phyloP scores from a whole-genome alignment of 1,140 invertebrate species.

The Habropoda laboriosa region DNA sequence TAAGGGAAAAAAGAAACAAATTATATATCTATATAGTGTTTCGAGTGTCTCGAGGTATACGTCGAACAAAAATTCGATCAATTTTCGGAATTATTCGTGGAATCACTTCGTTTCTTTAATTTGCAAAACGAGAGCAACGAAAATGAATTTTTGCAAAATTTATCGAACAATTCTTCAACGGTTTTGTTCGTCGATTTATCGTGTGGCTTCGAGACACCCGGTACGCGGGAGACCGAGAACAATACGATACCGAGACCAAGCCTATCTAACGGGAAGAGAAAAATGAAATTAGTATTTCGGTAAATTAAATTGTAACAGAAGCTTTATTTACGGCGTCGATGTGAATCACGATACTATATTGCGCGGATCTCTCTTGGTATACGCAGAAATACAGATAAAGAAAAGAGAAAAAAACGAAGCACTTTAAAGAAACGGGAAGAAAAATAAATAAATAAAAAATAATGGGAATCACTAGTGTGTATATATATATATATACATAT shows the following conservation, averaged over 20 bases:
- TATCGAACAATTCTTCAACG: background rate
- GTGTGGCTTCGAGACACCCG: background rate
- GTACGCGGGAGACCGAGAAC: background rate
- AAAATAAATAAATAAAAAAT: constrained; percentile 20
- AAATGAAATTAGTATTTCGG: constrained; percentile 2
- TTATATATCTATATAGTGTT: constrained; percentile 13
- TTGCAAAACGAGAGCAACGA: background rate
- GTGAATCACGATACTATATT: constrained; percentile 58
- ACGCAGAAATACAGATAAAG: constrained; percentile 40
- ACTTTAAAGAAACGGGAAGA: constrained; percentile 32
- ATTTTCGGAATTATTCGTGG: no score
- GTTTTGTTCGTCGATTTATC: no score
- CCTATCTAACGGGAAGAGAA: background rate
- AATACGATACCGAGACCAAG: constrained; percentile 31
- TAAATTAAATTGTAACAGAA: constrained; percentile 4
- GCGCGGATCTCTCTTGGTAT: constrained; percentile 58
- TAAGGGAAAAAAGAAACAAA: background rate
- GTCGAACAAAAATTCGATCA: no score
- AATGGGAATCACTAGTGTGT: constrained; percentile 66
- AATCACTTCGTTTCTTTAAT: no score
- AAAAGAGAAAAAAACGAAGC: background rate
- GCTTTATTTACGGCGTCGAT: constrained; percentile 19
- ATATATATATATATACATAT: no score
- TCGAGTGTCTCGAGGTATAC: background rate
- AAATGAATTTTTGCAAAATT: background rate